These are phyloP conservation scores for Harmothoe impar DNA, from an alignment of 2,888 invertebrate genomes.

Conservation along the genomic window DNA sequence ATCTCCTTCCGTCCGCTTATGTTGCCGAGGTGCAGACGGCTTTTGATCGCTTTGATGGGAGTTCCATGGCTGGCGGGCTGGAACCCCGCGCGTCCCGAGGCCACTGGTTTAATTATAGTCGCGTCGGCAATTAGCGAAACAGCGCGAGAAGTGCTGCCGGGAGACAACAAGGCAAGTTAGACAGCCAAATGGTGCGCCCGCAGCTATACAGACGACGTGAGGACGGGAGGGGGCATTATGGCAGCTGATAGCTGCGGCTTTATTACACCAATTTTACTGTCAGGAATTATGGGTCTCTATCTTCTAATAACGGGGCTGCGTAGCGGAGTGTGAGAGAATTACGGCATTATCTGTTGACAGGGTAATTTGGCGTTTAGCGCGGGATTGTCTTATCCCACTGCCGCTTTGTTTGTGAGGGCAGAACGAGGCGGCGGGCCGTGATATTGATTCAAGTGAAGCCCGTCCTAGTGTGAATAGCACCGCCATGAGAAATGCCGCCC, in stretches of 20 bases:
- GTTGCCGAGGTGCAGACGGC: background rate
- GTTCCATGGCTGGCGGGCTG: background rate
- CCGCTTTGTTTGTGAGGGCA: background rate
- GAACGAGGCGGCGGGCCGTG: background rate
- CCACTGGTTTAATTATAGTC: slow-evolving; percentile 42
- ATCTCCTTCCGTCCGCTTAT: slow-evolving; percentile 8
- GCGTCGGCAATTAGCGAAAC: slow-evolving; percentile 30
- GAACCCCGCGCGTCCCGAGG: background rate
- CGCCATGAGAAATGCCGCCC: background rate
- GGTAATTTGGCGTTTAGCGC: background rate
- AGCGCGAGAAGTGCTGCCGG: background rate
- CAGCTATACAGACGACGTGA: background rate
- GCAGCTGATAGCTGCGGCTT: slow-evolving; percentile 48
- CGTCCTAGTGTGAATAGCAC: slow-evolving; percentile 1
- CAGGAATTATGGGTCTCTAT: slow-evolving; percentile 20
- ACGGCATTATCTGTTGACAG: slow-evolving; percentile 44
- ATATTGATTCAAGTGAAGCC: slow-evolving; percentile 12
- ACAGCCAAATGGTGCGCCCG: slow-evolving; percentile 2
- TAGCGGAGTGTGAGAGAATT: slow-evolving; percentile 23
- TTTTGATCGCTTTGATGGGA: slow-evolving; percentile 3
- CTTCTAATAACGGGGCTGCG: slow-evolving; percentile 37
- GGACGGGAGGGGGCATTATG: background rate
- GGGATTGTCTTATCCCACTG: slow-evolving; percentile 9
- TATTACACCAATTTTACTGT: slow-evolving; percentile 51
- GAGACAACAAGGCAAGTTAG: slow-evolving; percentile 19